A percentile compares a stretch with the other conserved stretches of the same genome.
Evolutionary conservation across 2,888 invertebrate genomes (phyloP).

Genomic region (Thecocarcelia acutangulata): DNA sequence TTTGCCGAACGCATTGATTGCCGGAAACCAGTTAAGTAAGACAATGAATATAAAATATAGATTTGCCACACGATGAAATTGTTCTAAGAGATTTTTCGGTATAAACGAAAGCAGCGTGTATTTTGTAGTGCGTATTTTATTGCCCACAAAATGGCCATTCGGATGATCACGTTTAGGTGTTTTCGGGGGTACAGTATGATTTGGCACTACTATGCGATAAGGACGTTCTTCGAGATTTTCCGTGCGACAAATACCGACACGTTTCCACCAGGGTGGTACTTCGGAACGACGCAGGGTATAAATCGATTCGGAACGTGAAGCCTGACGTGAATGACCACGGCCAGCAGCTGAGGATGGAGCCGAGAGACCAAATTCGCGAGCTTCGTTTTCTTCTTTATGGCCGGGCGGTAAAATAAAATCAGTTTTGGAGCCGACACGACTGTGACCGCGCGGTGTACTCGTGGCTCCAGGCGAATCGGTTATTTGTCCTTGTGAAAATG

Average conservation of each 20-base stretch:
- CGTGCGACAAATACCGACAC: slow-evolving; percentile 84
- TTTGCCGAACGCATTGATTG: slow-evolving; percentile 96
- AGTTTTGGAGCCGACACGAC: slow-evolving; percentile 91
- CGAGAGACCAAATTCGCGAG: slow-evolving; percentile 82
- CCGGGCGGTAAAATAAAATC: slow-evolving; percentile 94
- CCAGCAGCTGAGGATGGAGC: slow-evolving; percentile 82
- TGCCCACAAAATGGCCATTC: slow-evolving; percentile 90
- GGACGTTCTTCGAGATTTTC: slow-evolving; percentile 86
- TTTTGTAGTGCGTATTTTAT: slow-evolving; percentile 95
- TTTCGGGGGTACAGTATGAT: slow-evolving; percentile 91
- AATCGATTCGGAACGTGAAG: slow-evolving; percentile 93
- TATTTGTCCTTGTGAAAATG: slow-evolving; percentile 93
- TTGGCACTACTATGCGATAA: slow-evolving; percentile 89
- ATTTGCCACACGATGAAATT: slow-evolving; percentile 98
- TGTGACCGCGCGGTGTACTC: slow-evolving; percentile 84
- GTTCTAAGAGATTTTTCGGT: slow-evolving; percentile 97
- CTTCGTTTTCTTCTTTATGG: slow-evolving; percentile 89
- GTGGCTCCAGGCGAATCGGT: slow-evolving; percentile 83
- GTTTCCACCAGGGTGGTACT: slow-evolving; percentile 88
- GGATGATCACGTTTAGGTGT: slow-evolving; percentile 91
- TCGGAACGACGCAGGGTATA: slow-evolving; percentile 91
- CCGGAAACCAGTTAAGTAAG: slow-evolving; percentile 96
- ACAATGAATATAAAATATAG: slow-evolving; percentile 98
- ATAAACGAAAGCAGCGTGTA: slow-evolving; percentile 96
- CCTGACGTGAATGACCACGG: slow-evolving; percentile 91